Base-by-base conservation (phyloP, 2,888 invertebrate species). In the Dermolepida albohirtum region DNA sequence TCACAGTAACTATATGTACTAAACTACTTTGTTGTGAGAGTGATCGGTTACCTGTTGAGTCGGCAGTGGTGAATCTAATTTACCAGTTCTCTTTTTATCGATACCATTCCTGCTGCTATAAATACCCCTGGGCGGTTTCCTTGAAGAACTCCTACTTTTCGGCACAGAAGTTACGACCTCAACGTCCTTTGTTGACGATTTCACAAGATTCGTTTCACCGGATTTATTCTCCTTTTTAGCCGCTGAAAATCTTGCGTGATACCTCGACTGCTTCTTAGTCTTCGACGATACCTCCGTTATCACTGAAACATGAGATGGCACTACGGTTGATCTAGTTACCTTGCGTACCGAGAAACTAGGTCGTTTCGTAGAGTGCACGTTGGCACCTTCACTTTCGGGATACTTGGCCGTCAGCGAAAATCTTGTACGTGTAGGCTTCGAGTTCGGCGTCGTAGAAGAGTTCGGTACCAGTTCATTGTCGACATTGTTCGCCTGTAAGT, bases 161-260 rank as follows among this genome's bases (percentile, higher is more conserved):
- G 55, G 57, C 12, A 67, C 64, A 11, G 64, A 29, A 44, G 41
- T 40, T 10, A 55, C 40, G n/a, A 49, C 47, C 65, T 70, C 68
- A 5, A 5, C 47, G 5, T 49, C 59, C 10, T 47, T 47, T 6
- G 5, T 16, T 6, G 8, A 12, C 14, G 29, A 34, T 66, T 70
- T 43, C 12, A 68, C 64, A 12, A 11, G 17, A 34, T 44, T 50
- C 27, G 34, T 40, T 41, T 34, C 52, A 29, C 12, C 54, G 2
- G 27, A 44, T 27, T 55, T 62, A 2, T 65, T 41, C 5, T 43
- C 40, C 29, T 57, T 54, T 27, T 27, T 70, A 34, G 66, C 68
- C 0, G 74, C 68, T 51, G 72, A 78, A 66, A 78, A 78, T 70
- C 78, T 76, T 0, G 80, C 79, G 62, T 80, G 78, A 76, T 79